phyloP scores from a whole-genome alignment of 2,797 vertebrate genomes.

The Botia almorhae region DNA sequence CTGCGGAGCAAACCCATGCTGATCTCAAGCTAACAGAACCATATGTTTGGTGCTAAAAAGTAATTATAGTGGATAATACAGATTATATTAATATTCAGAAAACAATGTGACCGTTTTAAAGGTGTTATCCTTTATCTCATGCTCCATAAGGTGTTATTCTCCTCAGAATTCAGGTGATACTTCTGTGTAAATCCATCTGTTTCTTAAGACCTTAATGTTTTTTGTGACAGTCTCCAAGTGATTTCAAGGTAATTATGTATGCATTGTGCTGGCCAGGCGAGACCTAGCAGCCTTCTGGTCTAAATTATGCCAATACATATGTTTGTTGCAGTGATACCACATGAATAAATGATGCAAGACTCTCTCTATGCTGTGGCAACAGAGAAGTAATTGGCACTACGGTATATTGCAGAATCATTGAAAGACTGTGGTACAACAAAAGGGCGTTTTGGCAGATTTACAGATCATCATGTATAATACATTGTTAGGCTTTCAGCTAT shows the following conservation, averaged over 20 bases:
- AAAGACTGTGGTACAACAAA: slow-evolving; percentile 65
- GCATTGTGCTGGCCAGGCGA: slow-evolving; percentile 38
- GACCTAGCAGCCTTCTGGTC: slow-evolving; percentile 53
- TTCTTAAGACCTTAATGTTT: slow-evolving; percentile 53
- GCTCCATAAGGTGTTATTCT: slow-evolving; percentile 61
- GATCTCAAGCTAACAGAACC: slow-evolving; percentile 34
- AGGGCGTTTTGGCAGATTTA: slow-evolving; percentile 76
- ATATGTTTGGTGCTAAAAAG: slow-evolving; percentile 52
- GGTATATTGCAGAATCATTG: slow-evolving; percentile 63
- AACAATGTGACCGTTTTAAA: slow-evolving; percentile 62
- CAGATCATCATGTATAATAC: slow-evolving; percentile 81
- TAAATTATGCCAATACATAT: slow-evolving; percentile 55
- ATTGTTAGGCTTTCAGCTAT: slow-evolving; percentile 77
- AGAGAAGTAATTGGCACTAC: slow-evolving; percentile 30
- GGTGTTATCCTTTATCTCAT: slow-evolving; percentile 57
- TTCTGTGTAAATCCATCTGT: slow-evolving; percentile 68
- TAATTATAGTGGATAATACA: slow-evolving; percentile 53
- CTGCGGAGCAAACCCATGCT: slow-evolving; percentile 52
- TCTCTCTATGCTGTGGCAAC: slow-evolving; percentile 48
- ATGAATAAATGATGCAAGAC: slow-evolving; percentile 54
- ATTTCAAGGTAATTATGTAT: slow-evolving; percentile 51
- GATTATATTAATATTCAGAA: slow-evolving; percentile 55
- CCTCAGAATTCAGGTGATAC: slow-evolving; percentile 64
- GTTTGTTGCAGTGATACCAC: slow-evolving; percentile 50
- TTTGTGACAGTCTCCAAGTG: slow-evolving; percentile 22